A percentile compares a stretch with the other conserved stretches of the same genome.
Conservation (phyloP, 2,797 vertebrate species). For the Alcedo quadribrachys region DNA sequence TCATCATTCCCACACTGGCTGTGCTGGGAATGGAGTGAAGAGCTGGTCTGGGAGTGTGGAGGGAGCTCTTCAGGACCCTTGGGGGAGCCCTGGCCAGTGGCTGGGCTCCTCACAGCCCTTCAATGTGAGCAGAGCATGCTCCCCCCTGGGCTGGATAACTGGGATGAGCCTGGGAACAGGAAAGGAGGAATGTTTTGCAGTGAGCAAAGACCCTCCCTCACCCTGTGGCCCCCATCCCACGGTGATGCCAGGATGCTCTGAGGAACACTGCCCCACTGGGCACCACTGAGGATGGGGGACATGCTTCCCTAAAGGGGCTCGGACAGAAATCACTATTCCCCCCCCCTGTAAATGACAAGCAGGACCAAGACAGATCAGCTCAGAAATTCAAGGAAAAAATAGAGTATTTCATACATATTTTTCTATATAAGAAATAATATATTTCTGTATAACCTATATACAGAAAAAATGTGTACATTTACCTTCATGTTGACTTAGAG, state of each 20-base stretch:
- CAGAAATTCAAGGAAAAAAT: not conserved
- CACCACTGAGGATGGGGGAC: not conserved
- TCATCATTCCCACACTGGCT: rapidly evolving
- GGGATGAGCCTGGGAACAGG: rapidly evolving
- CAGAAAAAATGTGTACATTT: not conserved
- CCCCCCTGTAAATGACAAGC: not conserved
- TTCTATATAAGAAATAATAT: not conserved
- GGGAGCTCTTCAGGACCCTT: not conserved
- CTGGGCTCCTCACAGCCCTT: rapidly evolving
- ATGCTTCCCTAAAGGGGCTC: not conserved
- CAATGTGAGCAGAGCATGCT: rapidly evolving
- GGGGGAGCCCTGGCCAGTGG: rapidly evolving
- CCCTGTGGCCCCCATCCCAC: rapidly evolving
- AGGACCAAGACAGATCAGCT: not conserved
- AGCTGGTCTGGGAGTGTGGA: not conserved
- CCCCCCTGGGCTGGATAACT: rapidly evolving
- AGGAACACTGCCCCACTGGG: not conserved
- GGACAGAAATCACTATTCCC: not conserved
- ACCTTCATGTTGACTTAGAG: not conserved
- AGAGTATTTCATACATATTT: not conserved
- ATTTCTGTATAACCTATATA: not conserved
- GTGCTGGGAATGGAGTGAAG: rapidly evolving
- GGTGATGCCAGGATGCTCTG: not conserved
- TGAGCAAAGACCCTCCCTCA: not conserved
- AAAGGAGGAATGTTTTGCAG: not conserved